Base-by-base conservation (phyloP, 2,888 invertebrate species). In the Tipula lateralis region DNA sequence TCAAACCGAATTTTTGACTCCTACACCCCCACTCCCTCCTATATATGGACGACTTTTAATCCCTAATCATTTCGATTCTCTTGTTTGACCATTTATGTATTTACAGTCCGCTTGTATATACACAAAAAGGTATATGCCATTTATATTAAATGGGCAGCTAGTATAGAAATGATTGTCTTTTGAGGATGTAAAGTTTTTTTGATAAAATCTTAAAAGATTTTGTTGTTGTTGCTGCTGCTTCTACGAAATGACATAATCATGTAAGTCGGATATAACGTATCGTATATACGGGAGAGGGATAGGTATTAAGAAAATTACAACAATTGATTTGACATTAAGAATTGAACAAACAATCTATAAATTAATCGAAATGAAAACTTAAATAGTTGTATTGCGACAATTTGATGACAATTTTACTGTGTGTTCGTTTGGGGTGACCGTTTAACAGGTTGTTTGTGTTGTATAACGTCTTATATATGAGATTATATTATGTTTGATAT, bases 251-350 rank as follows among this genome's bases (percentile, higher is more conserved):
- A 66, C 66, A 66, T 66, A 66, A 66, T 66, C 66, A 24, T 66
- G 66, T 66, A 24, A 66, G 66, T 66, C 19, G 66, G 66, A 66
- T 66, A 66, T 66, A 24, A 66, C 44, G 16, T 50, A 50, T 36
- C 44, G 2, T 32, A 50, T 66, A 66, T 66, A 50, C 12, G 39
- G 39, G 50, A 19, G 50, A 19, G 50, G 24, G 66, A 24, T 66
- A 24, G 66, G 66, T 66, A 66, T 66, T 66, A 66, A 24, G 66
- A 66, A 66, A 66, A 66, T 66, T 66, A 66, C 66, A 66, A 66
- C 66, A 66, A 66, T 66, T 66, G 66, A 66, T 66, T 66, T 66
- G 66, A 66, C 66, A 66, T 66, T 66, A 66, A 66, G 66, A 66
- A 66, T 66, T 6, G 66, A 24, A 66, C 66, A 66, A 19, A 66